Evolutionary conservation across 2,797 vertebrate species (phyloP).

Genomic region (Onychomys leucogaster): DNA sequence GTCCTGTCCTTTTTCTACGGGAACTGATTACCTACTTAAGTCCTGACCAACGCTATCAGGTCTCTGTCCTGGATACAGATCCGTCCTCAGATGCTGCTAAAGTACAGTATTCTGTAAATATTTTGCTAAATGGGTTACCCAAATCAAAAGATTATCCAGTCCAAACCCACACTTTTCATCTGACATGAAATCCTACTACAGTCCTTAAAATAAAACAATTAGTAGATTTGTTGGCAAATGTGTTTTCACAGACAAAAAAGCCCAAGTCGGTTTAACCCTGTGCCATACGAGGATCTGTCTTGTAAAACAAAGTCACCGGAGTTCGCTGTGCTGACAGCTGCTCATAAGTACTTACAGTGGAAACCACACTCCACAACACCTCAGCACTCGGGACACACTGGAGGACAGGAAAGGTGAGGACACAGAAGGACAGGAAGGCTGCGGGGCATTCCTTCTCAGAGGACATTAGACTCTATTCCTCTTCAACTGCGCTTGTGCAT

Average conservation of each 20-base stretch:
- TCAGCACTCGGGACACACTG: neutral
- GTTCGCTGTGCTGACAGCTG: slow-evolving; percentile 34
- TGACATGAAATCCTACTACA: slow-evolving; percentile 14
- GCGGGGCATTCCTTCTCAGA: neutral
- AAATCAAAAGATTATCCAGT: slow-evolving; percentile 51
- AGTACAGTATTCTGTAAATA: neutral
- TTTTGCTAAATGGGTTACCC: slow-evolving; percentile 12
- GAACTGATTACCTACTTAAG: neutral
- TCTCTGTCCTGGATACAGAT: slow-evolving; percentile 11
- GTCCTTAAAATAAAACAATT: slow-evolving; percentile 45
- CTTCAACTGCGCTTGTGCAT: neutral
- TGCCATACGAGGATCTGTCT: slow-evolving; percentile 15
- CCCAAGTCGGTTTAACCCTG: neutral
- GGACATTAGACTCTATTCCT: neutral
- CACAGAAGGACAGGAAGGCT: neutral
- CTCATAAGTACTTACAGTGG: slow-evolving; percentile 63
- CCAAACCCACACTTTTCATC: neutral
- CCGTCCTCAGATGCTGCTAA: neutral
- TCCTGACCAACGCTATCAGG: neutral
- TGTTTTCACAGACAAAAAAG: slow-evolving; percentile 32
- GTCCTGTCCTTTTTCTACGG: neutral
- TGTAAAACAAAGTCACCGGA: slow-evolving; percentile 46
- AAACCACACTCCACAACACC: neutral
- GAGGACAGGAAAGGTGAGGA: neutral
- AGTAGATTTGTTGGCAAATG: slow-evolving; percentile 11